These are phyloP conservation scores for Troilus luridus DNA, from an alignment of 2,888 invertebrate species.

Conservation along the genomic window DNA sequence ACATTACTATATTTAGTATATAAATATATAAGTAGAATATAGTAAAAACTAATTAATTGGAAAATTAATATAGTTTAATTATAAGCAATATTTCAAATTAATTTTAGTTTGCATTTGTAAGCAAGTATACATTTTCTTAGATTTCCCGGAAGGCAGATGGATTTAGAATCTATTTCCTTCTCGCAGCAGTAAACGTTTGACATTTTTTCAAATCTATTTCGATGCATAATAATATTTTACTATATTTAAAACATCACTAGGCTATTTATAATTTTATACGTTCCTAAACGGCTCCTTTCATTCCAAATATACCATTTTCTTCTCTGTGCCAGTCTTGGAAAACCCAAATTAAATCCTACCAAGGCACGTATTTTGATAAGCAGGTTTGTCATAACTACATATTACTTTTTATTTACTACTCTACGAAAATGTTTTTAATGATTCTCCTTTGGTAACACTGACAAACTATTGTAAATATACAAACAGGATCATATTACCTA, in stretches of 20 bases:
- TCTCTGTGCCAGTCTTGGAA: background rate
- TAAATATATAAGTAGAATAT: too few relatives aligned
- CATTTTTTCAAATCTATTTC: conserved; percentile 15
- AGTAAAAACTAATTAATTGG: too few relatives aligned
- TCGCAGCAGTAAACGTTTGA: conserved; percentile 10
- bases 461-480: too few relatives aligned
- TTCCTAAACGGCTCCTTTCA: conserved; percentile 27
- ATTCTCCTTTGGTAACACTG: too few relatives aligned
- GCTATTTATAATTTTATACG: background rate
- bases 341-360: background rate
- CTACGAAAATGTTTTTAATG: too few relatives aligned
- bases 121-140: background rate
- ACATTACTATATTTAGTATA: too few relatives aligned
- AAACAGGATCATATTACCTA: too few relatives aligned
- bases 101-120: background rate
- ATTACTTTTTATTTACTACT: too few relatives aligned
- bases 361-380: too few relatives aligned
- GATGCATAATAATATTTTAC: conserved; percentile 12
- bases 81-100: too few relatives aligned
- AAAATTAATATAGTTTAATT: too few relatives aligned
- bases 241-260: background rate
- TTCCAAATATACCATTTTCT: conserved; percentile 11
- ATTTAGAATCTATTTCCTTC: background rate
- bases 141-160: conserved; percentile 2
- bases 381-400: background rate